Evolutionary conservation across 2,113 vertebrate genomes (phyloP), one percentile per base, ranked within the genome.

Genomic region (Andinoacara biseriatus): DNA sequence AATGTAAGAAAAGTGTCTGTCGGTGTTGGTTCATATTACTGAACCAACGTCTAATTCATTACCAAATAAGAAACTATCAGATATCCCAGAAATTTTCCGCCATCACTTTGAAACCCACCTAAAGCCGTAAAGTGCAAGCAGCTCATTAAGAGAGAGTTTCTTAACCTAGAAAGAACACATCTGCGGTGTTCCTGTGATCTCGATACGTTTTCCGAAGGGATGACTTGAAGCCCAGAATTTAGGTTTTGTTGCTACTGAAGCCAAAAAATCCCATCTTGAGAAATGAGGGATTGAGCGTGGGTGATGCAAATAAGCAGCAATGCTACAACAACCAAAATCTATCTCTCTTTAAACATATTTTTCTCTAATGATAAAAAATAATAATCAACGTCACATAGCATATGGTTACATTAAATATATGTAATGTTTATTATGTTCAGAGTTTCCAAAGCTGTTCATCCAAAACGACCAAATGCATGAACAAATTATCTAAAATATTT

Each of bases 281-380:
- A 72, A 72, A n/a, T n/a, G 46, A 54, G 18, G 26, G 10, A 72
- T 72, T 18, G 2, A 33, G 67, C 18, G 6, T 72, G 67, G 67
- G 46, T 72, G 67, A 54, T 72, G 67, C 67, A 72, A 72, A 54
- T 18, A 72, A 72, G 67, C 67, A 72, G 67, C 26, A 72, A 72
- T 54, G 26, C 26, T 72, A n/a, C 67, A 33, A 54, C 46, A 54
- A 72, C 26, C 31, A 72, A 54, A 54, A 54, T 33, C 46, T 33
- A 33, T 5, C 26, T 18, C 18, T 54, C 26, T 49, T 72, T 54
- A 54, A 33, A 26, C 6, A 54, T 33, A 72, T 54, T 72, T 54
- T 26, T n/a, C 67, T 29, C 26, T 31, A 72, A 72, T 72, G 67
- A 72, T 72, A 72, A 52, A 52, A 72, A 72, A 31, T 7, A 52